Base-by-base conservation (phyloP, 2,888 invertebrate genomes). In the Stenoptilia bipunctidactyla region DNA sequence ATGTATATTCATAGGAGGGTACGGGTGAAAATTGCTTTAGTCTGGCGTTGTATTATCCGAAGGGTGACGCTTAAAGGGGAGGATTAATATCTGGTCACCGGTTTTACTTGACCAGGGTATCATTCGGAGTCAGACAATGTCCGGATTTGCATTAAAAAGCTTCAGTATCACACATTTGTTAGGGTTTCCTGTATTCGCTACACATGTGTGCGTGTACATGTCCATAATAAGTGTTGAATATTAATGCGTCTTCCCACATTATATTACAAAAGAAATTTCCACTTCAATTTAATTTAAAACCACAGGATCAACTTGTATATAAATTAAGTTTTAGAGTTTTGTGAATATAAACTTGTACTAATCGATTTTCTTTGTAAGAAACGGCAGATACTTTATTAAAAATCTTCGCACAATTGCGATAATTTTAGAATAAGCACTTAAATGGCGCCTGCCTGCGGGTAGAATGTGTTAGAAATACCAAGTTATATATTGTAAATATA, bases 51-150 rank as follows among this genome's bases (percentile, higher is more conserved):
- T 48, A 47, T 48, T 42, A 45, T 44, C 20, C 8, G 66, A 64
- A 58, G 62, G 63, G 67, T 71, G 59, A 58, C 58, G 66, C 71
- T 75, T 71, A 71, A 79, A 77, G 67, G 72, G 70, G 74, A 67
- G 75, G 75, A 69, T 69, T 76, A 77, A 77, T 75, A 77, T 66
- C 63, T 68, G 77, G 74, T 72, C 74, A 74, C 71, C 67, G 70
- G 61, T 51, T 71, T 61, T 58, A 70, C 71, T 76, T 80, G 83
- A 77, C 82, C 80, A 75, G 71, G 70, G 76, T 77, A 72, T 73
- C 76, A 80, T 83, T 83, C 75, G 69, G 66, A 83, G 68, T 80
- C 83, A 83, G 83, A 82, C 83, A 76, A 69, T 77, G 76, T 58
- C 69, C 71, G 54, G 69, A 82, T 82, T 82, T 82, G 79, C 83